phyloP scores from a whole-genome alignment of 2,888 invertebrate species.

The Oscheius myriophilus region DNA sequence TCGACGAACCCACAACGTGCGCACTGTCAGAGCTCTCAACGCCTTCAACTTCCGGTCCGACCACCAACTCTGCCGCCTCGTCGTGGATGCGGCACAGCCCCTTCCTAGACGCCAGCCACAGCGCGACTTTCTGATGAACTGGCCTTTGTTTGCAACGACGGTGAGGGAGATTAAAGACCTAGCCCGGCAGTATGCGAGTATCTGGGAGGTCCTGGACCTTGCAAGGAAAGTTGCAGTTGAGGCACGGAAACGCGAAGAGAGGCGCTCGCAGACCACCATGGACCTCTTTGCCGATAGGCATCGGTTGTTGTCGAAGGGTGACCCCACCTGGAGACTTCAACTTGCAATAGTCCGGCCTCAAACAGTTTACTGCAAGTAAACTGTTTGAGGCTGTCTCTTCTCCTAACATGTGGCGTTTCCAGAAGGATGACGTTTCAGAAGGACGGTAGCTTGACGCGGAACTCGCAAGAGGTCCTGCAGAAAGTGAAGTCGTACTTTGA shows the following conservation, averaged over 20 bases:
- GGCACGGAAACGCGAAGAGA: too few species aligned
- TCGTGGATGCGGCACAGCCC: not conserved
- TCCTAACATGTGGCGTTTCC: not conserved
- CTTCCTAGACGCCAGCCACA: not conserved
- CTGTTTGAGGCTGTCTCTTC: not conserved
- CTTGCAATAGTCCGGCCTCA: not conserved
- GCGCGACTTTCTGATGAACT: not conserved
- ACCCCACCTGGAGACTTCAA: constrained; percentile 3
- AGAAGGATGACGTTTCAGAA: constrained; percentile 9
- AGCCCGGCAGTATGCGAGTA: too few species aligned
- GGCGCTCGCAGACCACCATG: not conserved
- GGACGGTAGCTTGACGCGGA: not conserved
- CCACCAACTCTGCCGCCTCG: not conserved
- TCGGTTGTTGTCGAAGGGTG: not conserved
- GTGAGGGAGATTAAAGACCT: not conserved
- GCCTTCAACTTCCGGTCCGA: too few species aligned
- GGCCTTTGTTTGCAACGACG: not conserved
- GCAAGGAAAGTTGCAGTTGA: too few species aligned
- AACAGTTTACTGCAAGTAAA: constrained; percentile 1
- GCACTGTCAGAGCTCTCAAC: too few species aligned
- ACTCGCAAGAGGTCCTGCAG: not conserved
- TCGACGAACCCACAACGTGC: too few species aligned
- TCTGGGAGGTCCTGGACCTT: too few species aligned
- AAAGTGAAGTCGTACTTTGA: too few species aligned
- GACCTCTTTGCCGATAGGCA: not conserved